Conservation (phyloP, 2,888 invertebrate genomes). For the Rhodophaea formosa region DNA sequence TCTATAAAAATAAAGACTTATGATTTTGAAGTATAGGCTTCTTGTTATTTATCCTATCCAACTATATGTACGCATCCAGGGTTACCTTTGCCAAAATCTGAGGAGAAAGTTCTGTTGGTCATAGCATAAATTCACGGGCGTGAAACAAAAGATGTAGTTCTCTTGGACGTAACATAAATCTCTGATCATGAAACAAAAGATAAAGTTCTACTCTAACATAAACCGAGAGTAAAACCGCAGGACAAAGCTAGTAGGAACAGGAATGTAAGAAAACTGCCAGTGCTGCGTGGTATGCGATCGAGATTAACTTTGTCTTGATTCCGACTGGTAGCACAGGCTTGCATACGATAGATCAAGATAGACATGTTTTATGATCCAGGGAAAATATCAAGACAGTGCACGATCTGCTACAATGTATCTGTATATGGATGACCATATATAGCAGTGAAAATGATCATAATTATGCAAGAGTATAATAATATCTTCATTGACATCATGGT, state of each 20-base stretch:
- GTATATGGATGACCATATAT: not conserved
- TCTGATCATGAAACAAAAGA: too few species aligned
- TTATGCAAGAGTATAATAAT: too few species aligned
- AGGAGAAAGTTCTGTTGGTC: too few species aligned
- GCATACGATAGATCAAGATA: conserved; percentile 6
- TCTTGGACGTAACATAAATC: too few species aligned
- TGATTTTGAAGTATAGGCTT: too few species aligned
- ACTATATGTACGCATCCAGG: too few species aligned
- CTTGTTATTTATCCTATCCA: too few species aligned
- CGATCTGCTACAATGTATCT: not conserved
- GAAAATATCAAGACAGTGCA: not conserved
- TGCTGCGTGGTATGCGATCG: conserved; percentile 7
- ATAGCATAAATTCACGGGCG: too few species aligned
- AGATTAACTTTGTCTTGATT: conserved; percentile 7
- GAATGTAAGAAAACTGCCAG: conserved; percentile 25
- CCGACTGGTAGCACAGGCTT: conserved; percentile 1
- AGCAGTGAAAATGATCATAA: not conserved
- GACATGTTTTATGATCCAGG: conserved; percentile 11
- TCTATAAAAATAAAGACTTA: too few species aligned
- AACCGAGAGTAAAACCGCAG: not conserved
- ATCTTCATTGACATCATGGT: too few species aligned
- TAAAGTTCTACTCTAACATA: not conserved
- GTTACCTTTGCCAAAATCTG: too few species aligned
- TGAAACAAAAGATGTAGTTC: too few species aligned
- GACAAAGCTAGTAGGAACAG: conserved; percentile 15